phyloP scores from a whole-genome alignment of 2,888 invertebrate genomes.

The Cyrtodaria siliqua region DNA sequence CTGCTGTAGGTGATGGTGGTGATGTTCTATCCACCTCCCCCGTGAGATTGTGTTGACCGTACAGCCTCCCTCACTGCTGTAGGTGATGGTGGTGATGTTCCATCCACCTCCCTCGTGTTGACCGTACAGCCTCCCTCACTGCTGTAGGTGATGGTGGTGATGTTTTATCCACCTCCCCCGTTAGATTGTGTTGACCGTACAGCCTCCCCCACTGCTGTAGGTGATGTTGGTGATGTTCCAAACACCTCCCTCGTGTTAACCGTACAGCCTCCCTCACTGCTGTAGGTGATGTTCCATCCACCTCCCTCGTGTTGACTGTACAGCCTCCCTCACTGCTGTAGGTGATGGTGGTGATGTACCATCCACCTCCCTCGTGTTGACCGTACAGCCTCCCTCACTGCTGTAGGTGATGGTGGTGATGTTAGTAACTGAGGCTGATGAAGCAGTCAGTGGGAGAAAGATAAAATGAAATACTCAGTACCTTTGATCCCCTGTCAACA shows the following conservation, averaged over 20 bases:
- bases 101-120: too few species aligned
- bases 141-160: slow-evolving; percentile 9
- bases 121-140: slow-evolving; percentile 38
- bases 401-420: too few species aligned
- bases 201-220: slow-evolving; percentile 24
- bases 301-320: too few species aligned
- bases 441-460: background rate
- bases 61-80: slow-evolving; percentile 31
- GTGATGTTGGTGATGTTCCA: too few species aligned
- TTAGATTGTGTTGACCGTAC: slow-evolving; percentile 40
- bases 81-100: too few species aligned
- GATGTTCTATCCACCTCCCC: slow-evolving; percentile 58
- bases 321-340: too few species aligned
- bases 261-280: slow-evolving; percentile 32
- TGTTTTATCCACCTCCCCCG: slow-evolving; percentile 56
- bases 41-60: slow-evolving; percentile 40
- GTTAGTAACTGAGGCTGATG: too few species aligned
- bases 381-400: too few species aligned
- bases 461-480: background rate
- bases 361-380: too few species aligned
- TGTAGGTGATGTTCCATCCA: too few species aligned
- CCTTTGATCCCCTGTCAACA: background rate
- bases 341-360: too few species aligned
- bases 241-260: too few species aligned
- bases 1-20: background rate